Evolutionary conservation across 64 coral and sea anemone species (phyloP), one percentile per base, ranked within the genome.

Genomic region (Dendronephthya gigantea): DNA sequence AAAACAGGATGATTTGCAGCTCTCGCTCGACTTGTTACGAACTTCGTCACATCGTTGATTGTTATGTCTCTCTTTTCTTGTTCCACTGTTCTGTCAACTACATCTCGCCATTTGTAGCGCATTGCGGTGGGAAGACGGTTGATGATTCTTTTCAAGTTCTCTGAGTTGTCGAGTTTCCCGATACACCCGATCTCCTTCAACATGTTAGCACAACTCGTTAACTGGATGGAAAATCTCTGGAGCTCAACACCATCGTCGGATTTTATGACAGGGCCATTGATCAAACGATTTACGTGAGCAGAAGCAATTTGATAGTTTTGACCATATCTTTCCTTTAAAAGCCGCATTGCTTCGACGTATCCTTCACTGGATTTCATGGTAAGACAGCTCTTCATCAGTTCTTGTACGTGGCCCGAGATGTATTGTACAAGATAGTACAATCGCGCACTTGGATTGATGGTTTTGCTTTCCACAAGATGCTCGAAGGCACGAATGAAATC

Each of bases 151-250:
- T n/a, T n/a, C n/a, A 87, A 49, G 27, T 43, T 52, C 19, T 91
- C 79, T 0, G 75, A 39, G 40, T 91, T 91, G 2, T 87, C 76
- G 27, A 91, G 40, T 22, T 84, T 84, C 39, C 45, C 87, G 9
- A 83, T 0, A 72, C 84, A 92, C 4, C 90, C 87, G 37, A 92
- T 89, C 25, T 89, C 83, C 19, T 74, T 79, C 31, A 86, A 43
- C 40, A 83, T 85, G 28, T 92, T 92, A 22, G 31, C n/a, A 49
- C 90, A 92, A 30, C 83, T 89, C 47, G 83, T 89, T n/a, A 92
- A 38, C 50, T 47, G 48, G 10, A 85, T 39, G 7, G 90, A 88
- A 37, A 92, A 82, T 35, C 82, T 66, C 40, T 88, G 85, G 0
- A 91, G 82, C 4, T 49, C 85, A 1, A 11, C 27, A 13, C 85